Base-by-base conservation (phyloP, 2,888 invertebrate genomes). In the Hylaea fasciaria region DNA sequence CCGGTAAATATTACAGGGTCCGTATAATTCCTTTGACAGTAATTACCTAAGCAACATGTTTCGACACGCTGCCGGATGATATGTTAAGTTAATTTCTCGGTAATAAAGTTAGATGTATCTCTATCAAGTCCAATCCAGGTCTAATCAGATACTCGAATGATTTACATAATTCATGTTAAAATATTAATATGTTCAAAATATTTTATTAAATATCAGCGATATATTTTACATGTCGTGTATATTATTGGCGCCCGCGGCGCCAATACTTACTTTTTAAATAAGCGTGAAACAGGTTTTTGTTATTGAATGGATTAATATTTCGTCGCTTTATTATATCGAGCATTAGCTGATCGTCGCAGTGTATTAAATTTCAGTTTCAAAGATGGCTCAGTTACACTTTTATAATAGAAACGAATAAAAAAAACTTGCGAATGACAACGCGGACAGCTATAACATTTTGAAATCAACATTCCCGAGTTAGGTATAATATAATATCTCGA, bases 1-100 rank as follows among this genome's bases (percentile, higher is more conserved):
- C 50, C 29, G 41, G 50, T 47, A 35, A 51, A 57, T 2, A 52
- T 57, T 47, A 57, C 46, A 52, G 41, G 41, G 47, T 22, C 52
- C 41, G 57, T 40, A 29, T 40, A 57, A 57, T 57, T 47, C 41
- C 47, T 57, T 41, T 52, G 47, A 41, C 35, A 40, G 45, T 32
- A 52, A 57, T 57, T 51, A 32, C 7, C 32, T 32, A 32, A 32
- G 9, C 9, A 32, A 32, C 9, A 9, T 32, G 9, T 32, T 10
- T 32, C 22, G 5, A 22, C 22, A 32, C 32, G 32, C 9, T 32
- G 9, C 9, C 5, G 32, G 32, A 32, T 32, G 9, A 22, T 32
- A 32, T 32, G 9, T 32, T 32, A 32, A 32, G 32, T 32, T 4
- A 32, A 32, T 7, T 8, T 32, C 32, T 45, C 40, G 22, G 14